A percentile compares a stretch with the other conserved stretches of the same genome.
phyloP scores from a whole-genome alignment of 2,113 vertebrate genomes.

The Eidolon helvum region DNA sequence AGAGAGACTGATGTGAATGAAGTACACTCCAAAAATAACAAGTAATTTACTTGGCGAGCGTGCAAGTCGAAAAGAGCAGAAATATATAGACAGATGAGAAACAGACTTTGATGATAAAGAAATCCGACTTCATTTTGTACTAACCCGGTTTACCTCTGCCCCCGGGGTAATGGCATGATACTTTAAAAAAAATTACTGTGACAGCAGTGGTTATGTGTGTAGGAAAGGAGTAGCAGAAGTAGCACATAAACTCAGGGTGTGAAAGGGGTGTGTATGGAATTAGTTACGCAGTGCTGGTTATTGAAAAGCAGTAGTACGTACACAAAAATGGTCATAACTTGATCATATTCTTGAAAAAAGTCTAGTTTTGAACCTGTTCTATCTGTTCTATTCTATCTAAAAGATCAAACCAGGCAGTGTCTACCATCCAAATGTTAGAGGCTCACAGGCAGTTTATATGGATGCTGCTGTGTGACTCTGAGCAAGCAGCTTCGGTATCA shows the following conservation, averaged over 20 bases:
- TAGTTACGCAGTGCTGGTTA: neutral
- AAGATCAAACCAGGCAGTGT: neutral
- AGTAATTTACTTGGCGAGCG: neutral
- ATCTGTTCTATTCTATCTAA: neutral
- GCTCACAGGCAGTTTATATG: neutral
- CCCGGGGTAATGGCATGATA: neutral
- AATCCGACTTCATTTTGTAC: neutral
- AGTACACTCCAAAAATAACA: neutral
- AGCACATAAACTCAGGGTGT: neutral
- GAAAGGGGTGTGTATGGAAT: neutral
- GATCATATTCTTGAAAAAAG: neutral
- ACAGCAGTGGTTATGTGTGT: neutral
- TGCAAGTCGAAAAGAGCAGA: neutral
- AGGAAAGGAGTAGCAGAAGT: neutral
- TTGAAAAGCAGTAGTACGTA: neutral
- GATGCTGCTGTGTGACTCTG: neutral
- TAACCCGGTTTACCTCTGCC: neutral
- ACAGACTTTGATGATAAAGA: neutral
- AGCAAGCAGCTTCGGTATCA: neutral
- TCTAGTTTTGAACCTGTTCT: neutral
- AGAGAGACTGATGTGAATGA: neutral
- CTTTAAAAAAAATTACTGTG: neutral
- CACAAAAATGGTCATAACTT: neutral
- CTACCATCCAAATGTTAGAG: neutral
- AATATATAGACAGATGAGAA: neutral